Evolutionary conservation across 2,113 vertebrate genomes (phyloP), one percentile per base, ranked within the genome.

Genomic region (Hypocryptadius cinnamomeus): DNA sequence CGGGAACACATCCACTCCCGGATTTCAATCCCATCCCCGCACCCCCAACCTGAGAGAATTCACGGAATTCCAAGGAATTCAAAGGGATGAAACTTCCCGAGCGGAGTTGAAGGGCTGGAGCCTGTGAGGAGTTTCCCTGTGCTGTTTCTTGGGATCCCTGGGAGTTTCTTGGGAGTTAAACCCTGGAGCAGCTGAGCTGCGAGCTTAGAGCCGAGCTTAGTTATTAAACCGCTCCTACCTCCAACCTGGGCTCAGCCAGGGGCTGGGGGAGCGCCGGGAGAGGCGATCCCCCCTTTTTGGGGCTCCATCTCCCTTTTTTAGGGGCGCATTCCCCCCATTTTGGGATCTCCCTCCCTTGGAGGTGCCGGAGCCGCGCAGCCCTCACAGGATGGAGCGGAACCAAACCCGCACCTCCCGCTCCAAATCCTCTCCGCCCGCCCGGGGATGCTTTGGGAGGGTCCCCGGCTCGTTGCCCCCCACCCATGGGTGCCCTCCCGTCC

Each of bases 101-200:
- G 85, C 9, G 0, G 68, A 92, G 68, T 16, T 48, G 56, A 73
- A 66, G 87, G 79, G 85, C 27, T 5, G 22, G 64, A 60, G 76
- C 64, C 51, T 33, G 59, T 5, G 51, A 85, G 24, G 73, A 56
- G 76, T 94, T 90, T 47, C 39, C 68, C n/a, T 70, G 78, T 80
- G 78, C 64, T 80, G 76, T 83, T 95, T 84, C 78, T 78, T 78
- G 57, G 74, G 66, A 89, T 87, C 90, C 48, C 81, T 37, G 73
- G 35, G 5, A 86, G 94, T 79, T 93, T 79, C 79, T 84, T 71
- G 66, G 73, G 3, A 85, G 90, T 73, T 84, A 80, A 91, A 57
- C 76, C 85, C 76, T 66, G 70, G 79, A 94, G 92, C 5, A 90
- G 85, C 93, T 77, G 90, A 90, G 96, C 90, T 87, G 16, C 9